Evolutionary conservation across 2,797 vertebrate genomes (phyloP), one percentile per base, ranked within the genome.

Genomic region (Alca torda): DNA sequence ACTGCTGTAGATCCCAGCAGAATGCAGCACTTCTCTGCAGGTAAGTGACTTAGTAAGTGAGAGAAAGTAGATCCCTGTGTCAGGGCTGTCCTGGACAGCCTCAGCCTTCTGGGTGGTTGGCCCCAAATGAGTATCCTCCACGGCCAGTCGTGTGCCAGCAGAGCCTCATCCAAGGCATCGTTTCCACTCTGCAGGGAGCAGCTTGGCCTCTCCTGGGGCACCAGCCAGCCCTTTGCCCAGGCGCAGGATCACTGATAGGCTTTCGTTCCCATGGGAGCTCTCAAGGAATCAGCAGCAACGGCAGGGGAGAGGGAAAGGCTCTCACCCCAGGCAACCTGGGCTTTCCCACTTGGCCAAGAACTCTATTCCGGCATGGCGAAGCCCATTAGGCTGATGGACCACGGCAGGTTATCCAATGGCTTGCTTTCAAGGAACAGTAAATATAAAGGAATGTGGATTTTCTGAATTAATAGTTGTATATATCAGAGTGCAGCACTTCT

Each of bases 271-370:
- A 15, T 19, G 39, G 33, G 15, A 74, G 5, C 16, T 54, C 13
- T 60, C 19, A 25, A 63, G 43, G 35, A 83, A 7, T 11, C 10
- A 37, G 37, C 50, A 76, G 35, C 10, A 39, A 39, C 1, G 5
- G 26, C 4, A 59, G 56, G 11, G 18, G 5, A 45, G 31, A 69
- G 8, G 14, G 8, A 51, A 46, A 56, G 16, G 8, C 13, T 86
- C 45, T 83, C 54, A 46, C 1, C 5, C 6, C 5, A 11, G 19
- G 4, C 35, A 69, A 0, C 7, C 24, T 16, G 17, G 33, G 21
- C 26, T 63, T 83, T 70, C 13, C 48, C 6, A 11, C 20, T 63
- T 77, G 33, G 20, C 16, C 17, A 70, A 77, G 39, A 90, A 10
- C 14, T 69, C 37, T 79, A 2, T 43, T 73, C 39, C 19, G n/a